Conservation (phyloP, 2,113 vertebrate genomes). For the Python bivittatus region DNA sequence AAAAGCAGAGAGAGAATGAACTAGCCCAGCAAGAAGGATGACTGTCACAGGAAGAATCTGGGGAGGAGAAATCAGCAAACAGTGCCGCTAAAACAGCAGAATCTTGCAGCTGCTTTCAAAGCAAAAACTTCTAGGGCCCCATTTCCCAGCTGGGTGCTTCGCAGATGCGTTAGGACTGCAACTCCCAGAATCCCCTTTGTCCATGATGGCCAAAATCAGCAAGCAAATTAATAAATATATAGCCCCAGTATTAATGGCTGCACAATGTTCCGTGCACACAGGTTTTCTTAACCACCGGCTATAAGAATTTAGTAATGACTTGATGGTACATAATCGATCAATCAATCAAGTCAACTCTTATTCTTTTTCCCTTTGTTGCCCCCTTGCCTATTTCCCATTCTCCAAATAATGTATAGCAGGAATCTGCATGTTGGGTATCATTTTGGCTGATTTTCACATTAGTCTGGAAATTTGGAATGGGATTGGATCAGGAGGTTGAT, state of each 20-base stretch:
- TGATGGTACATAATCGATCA: neutral
- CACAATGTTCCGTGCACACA: neutral
- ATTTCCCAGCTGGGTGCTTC: neutral
- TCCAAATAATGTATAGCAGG: neutral
- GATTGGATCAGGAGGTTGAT: neutral
- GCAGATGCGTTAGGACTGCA: neutral
- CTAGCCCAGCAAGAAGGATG: constrained; percentile 63
- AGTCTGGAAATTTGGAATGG: neutral
- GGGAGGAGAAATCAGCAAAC: constrained; percentile 37
- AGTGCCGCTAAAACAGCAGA: neutral
- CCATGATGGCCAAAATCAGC: neutral
- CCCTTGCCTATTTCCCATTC: no score
- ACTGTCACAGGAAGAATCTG: constrained; percentile 20
- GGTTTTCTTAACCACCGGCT: neutral
- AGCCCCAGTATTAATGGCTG: neutral
- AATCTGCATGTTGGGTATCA: neutral
- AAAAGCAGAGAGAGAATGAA: constrained; percentile 49
- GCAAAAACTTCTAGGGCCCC: neutral
- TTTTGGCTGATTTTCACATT: neutral
- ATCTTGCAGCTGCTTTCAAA: neutral
- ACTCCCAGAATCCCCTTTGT: neutral
- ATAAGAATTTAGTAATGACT: neutral
- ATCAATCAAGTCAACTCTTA: neutral
- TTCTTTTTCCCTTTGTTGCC: neutral
- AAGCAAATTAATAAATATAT: neutral